Percentiles rank a stretch among this genome's conserved stretches.
Conservation (phyloP, 2,888 invertebrate genomes). For the Phaonia tiefii region DNA sequence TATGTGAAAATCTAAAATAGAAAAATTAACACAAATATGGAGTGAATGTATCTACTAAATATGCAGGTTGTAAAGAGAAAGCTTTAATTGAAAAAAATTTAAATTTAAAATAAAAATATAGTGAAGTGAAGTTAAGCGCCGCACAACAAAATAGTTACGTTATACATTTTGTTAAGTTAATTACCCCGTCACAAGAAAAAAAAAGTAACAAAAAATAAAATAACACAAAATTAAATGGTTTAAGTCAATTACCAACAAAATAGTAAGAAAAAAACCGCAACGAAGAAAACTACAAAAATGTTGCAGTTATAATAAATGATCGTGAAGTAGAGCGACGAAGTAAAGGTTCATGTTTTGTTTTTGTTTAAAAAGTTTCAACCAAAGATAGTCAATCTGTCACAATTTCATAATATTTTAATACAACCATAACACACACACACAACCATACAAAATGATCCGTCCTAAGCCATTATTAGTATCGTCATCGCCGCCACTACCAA, state of each 20-base stretch:
- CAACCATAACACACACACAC: background rate
- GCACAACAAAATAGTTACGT: constrained; percentile 18
- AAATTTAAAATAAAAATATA: too few relatives aligned
- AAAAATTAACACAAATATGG: constrained; percentile 22
- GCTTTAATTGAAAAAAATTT: constrained; percentile 18
- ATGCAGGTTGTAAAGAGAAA: constrained; percentile 44
- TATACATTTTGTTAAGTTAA: constrained; percentile 35
- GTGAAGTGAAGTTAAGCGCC: too few relatives aligned
- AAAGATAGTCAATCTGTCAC: constrained; percentile 53
- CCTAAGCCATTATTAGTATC: constrained; percentile 43
- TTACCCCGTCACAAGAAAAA: constrained; percentile 23
- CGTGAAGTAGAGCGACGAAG: background rate
- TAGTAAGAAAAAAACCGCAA: constrained; percentile 26
- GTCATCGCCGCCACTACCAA: background rate
- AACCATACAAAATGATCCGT: constrained; percentile 49
- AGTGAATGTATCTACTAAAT: background rate
- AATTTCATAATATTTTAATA: constrained; percentile 57
- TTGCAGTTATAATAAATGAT: constrained; percentile 8
- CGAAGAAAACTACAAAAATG: constrained; percentile 17
- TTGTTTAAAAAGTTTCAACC: constrained; percentile 33
- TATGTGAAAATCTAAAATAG: constrained; percentile 16
- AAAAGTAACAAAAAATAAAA: background rate
- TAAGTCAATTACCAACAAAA: constrained; percentile 1
- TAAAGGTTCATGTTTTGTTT: background rate
- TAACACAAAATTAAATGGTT: background rate